Base-by-base conservation (phyloP, 2,113 vertebrate genomes). In the Dipodomys merriami region DNA sequence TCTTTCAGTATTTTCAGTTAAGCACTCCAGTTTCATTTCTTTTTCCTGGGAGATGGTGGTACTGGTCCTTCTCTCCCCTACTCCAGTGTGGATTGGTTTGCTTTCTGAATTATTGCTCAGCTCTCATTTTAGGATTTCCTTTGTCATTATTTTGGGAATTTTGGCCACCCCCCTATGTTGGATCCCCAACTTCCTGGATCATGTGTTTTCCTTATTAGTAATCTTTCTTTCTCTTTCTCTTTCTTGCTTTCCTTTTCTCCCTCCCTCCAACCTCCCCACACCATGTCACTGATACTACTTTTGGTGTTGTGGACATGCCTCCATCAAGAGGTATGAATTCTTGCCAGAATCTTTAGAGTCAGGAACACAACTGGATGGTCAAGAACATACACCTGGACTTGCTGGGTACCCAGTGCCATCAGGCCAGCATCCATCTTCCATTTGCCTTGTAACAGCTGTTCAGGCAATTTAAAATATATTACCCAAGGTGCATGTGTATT, bases 91-190 rank as follows among this genome's bases (percentile, higher is more conserved):
- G 30, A 71, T 35, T 78, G 53, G 39, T 79, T 84, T 84, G 73
- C 67, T 39, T 1, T 88, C 49, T 69, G 30, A 13, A 39, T 13
- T 83, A 53, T 1, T 39, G 19, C 44, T n/a, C 5, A 80, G 30
- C 73, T 35, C 5, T 93, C 33, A 62, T 62, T 71, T 64, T 44
- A 49, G 68, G 77, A 90, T n/a, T 91, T 96, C 22, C 64, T 94
- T 84, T 84, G 44, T 89, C 53, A 39, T 71, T 86, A 86, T 89
- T 13, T 72, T 89, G 72, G 73, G 68, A 94, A 91, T 69, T 73
- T 94, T 88, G 91, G 83, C 79, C 49, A 83, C 93, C 30, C 29
- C 79, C n/a, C 68, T 90, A 1, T 93, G 72, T 80, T 87, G 57
- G 62, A 44, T 83, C 33, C 68, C 79, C 46, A 65, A 64, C 76